Evolutionary conservation across 1,140 invertebrate genomes (phyloP).

Genomic region (Pachyrhynchus sulphureomaculatus): DNA sequence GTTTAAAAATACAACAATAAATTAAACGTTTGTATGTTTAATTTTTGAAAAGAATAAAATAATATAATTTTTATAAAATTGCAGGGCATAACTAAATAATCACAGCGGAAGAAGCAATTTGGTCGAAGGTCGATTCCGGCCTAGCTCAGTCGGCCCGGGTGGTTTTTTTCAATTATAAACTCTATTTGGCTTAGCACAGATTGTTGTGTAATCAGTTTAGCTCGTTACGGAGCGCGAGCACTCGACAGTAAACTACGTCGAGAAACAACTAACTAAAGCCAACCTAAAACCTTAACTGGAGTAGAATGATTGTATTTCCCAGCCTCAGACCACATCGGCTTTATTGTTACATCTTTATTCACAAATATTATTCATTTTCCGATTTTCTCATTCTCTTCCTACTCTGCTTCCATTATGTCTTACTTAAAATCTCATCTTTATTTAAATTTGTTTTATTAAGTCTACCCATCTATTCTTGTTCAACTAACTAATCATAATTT

Average conservation of each 20-base stretch:
- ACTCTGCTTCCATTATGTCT: conserved; percentile 28
- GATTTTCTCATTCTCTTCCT: conserved; percentile 22
- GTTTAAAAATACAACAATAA: no score
- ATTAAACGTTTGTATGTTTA: not conserved
- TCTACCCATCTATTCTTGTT: not conserved
- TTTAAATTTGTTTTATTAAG: conserved; percentile 39
- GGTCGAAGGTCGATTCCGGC: conserved; percentile 9
- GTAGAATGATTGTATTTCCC: conserved; percentile 53
- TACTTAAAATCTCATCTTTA: conserved; percentile 43
- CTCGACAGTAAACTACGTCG: conserved; percentile 51
- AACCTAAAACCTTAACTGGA: conserved; percentile 54
- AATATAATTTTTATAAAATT: no score
- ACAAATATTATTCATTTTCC: conserved; percentile 45
- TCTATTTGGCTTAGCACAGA: conserved; percentile 54
- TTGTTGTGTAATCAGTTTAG: conserved; percentile 54
- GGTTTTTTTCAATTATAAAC: conserved; percentile 55
- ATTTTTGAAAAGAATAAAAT: not conserved
- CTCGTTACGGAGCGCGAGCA: conserved; percentile 50
- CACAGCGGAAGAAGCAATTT: conserved; percentile 18
- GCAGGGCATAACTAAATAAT: conserved; percentile 7
- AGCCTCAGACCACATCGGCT: conserved; percentile 35
- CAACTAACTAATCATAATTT: not conserved
- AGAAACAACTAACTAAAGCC: conserved; percentile 53
- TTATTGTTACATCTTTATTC: conserved; percentile 44
- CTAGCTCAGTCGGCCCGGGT: conserved; percentile 30